Conservation (phyloP, 2,797 vertebrate genomes). For the Chrosomus eos region DNA sequence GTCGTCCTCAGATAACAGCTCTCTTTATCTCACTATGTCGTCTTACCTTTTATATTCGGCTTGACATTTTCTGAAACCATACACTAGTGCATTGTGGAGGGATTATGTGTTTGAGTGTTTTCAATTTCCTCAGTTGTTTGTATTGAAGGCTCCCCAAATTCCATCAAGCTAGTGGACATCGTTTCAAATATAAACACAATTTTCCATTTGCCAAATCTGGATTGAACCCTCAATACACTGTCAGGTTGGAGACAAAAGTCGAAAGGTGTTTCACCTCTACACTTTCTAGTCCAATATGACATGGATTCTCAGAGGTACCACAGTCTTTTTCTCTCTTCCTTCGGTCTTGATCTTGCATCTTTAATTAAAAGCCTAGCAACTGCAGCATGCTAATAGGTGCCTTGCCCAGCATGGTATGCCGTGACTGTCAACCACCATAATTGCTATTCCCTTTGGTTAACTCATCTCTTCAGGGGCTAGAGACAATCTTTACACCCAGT, state of each 20-base stretch:
- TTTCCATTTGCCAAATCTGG: slow-evolving; percentile 50
- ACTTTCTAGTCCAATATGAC: slow-evolving; percentile 40
- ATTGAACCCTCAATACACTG: slow-evolving; percentile 51
- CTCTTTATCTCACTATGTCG: slow-evolving; percentile 17
- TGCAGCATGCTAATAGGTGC: slow-evolving; percentile 25
- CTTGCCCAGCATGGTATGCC: slow-evolving; percentile 14
- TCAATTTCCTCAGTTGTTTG: slow-evolving; percentile 37
- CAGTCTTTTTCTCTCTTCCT: not conserved
- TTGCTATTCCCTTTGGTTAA: slow-evolving; percentile 52
- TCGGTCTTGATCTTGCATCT: slow-evolving; percentile 8
- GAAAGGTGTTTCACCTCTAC: slow-evolving; percentile 31
- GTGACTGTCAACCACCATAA: slow-evolving; percentile 40
- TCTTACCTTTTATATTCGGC: not conserved
- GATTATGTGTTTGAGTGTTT: slow-evolving; percentile 50
- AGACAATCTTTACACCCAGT: slow-evolving; percentile 36
- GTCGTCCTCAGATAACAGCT: not conserved
- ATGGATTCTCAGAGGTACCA: slow-evolving; percentile 7
- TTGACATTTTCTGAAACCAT: slow-evolving; percentile 38
- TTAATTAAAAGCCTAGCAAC: slow-evolving; percentile 19
- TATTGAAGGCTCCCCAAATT: slow-evolving; percentile 68
- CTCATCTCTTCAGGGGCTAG: slow-evolving; percentile 17
- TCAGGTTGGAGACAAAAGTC: slow-evolving; percentile 1
- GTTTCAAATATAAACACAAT: slow-evolving; percentile 70
- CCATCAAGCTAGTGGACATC: slow-evolving; percentile 60
- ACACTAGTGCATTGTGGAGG: slow-evolving; percentile 23